These are phyloP conservation scores for Pungitius pungitius DNA, from an alignment of 2,113 vertebrate genomes.

Conservation along the genomic window DNA sequence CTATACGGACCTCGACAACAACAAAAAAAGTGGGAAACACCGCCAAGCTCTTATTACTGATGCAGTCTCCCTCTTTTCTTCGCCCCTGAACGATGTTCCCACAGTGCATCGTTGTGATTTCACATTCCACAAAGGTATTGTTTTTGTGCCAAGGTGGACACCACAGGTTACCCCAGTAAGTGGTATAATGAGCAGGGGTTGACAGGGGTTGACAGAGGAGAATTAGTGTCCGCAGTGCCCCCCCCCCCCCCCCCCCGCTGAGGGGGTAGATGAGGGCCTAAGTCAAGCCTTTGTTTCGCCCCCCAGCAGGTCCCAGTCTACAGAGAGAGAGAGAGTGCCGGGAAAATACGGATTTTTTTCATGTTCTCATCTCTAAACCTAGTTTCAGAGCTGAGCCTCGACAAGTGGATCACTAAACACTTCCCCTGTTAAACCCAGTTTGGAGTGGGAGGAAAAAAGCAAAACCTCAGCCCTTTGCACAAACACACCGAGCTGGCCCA, in stretches of 20 bases:
- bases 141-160: constrained; percentile 62
- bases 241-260: too few relatives aligned
- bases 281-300: constrained; percentile 48
- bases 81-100: constrained; percentile 52
- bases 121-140: constrained; percentile 72
- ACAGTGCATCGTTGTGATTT: constrained; percentile 65
- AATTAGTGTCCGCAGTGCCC: constrained; percentile 75
- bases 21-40: too few relatives aligned
- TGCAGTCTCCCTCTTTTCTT: constrained; percentile 41
- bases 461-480: constrained; percentile 36
- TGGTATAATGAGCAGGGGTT: constrained; percentile 84
- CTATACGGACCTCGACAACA: constrained; percentile 28
- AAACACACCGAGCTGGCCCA: constrained; percentile 17
- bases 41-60: too few relatives aligned
- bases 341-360: constrained; percentile 5
- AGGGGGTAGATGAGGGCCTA: constrained; percentile 52
- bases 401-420: constrained; percentile 78
- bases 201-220: constrained; percentile 88
- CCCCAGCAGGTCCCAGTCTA: constrained; percentile 39
- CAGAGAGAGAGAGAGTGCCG: constrained; percentile 7
- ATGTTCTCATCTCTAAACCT: constrained; percentile 12
- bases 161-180: constrained; percentile 62
- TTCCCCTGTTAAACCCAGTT: constrained; percentile 73
- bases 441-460: constrained; percentile 38
- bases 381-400: constrained; percentile 30